These are phyloP conservation scores for Drosophila phalerata DNA, from an alignment of 2,888 invertebrate species.

Conservation along the genomic window DNA sequence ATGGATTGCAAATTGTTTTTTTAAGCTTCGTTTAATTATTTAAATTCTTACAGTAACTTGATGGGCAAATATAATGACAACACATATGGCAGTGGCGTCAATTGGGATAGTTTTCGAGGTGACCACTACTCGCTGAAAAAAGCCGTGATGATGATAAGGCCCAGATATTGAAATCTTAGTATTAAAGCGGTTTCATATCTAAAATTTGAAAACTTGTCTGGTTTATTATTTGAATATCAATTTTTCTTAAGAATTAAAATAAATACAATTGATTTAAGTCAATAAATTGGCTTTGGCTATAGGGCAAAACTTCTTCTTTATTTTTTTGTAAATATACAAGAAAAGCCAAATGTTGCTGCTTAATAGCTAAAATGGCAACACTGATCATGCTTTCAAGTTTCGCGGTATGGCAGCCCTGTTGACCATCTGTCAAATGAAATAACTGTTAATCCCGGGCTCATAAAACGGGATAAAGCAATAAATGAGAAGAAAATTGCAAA, in stretches of 20 bases:
- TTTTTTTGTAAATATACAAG: no score
- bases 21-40: not conserved
- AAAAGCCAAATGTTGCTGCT: not conserved
- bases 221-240: no score
- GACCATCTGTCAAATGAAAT: slow-evolving; percentile 46
- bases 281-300: no score
- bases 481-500: slow-evolving; percentile 1
- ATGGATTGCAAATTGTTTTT: not conserved
- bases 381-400: not conserved
- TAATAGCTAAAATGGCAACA: not conserved
- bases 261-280: no score
- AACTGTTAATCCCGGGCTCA: slow-evolving; percentile 53
- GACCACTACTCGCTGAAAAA: not conserved
- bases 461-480: slow-evolving; percentile 20
- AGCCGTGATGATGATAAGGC: slow-evolving; percentile 14
- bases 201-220: no score
- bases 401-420: slow-evolving; percentile 21
- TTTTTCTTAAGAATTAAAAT: no score
- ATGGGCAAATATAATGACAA: not conserved
- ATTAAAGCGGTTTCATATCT: no score
- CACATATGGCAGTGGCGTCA: not conserved
- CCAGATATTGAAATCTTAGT: not conserved
- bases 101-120: slow-evolving; percentile 1
- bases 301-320: no score
- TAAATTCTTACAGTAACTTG: slow-evolving; percentile 1